Base-by-base conservation (phyloP, 2,113 vertebrate genomes). In the Cyanistes caeruleus region DNA sequence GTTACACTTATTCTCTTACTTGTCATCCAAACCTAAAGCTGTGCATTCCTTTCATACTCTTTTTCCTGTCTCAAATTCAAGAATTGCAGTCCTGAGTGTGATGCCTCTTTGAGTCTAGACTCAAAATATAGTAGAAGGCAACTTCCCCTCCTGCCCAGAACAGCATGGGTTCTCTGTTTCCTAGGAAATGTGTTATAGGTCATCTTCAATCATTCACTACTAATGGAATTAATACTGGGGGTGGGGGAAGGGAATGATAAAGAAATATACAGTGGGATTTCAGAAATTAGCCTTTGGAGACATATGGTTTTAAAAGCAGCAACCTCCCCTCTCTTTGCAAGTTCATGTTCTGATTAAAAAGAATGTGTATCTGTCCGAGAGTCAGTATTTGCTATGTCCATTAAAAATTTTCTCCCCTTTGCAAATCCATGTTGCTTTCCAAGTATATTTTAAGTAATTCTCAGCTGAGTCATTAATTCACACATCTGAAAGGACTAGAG, bases 361-460 rank as follows among this genome's bases (percentile, higher is more conserved):
- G 23, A 48, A 25, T 1, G 3, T 73, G 18, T 0, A 0, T n/a
- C 2, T 5, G 3, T 48, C 20, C 0, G 0, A 53, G 60, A 93
- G 28, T 53, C 37, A 58, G 13, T 3, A 22, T 89, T 79, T 93
- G 31, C 65, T 64, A 14, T 1, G 3, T 27, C 31, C 0, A 0
- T 53, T 27, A 23, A 87, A 59, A 7, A 28, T 62, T 62, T 91
- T 67, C 21, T 85, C 19, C 52, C 6, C 7, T 73, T 87, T 81
- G 56, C 52, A 88, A 92, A 74, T 18, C 25, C 25, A 5, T 51
- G 20, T 63, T 3, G 0, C 25, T 91, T 89, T 95, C 77, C 2
- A 2, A 87, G n/a, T 92, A 59, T 39, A 70, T 31, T 80, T 24
- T 70, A 93, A 94, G 24, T 56, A 69, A 85, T 85, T 84, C 75